Conservation (phyloP, 2,113 vertebrate genomes). For the Microtus montanus region DNA sequence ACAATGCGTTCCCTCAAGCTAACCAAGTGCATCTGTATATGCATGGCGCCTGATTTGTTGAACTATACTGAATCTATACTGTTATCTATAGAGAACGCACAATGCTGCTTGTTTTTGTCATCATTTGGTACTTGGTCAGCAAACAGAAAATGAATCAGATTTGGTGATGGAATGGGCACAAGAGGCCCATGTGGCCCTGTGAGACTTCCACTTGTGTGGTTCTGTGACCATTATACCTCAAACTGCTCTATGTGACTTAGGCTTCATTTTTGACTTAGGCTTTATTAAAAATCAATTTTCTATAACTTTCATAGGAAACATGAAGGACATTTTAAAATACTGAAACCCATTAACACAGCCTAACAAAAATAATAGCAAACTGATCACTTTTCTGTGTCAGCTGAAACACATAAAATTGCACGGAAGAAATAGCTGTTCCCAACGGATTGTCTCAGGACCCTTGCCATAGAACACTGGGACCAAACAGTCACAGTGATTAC, state of each 20-base stretch:
- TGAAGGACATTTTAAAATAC: background rate
- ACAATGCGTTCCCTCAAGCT: background rate
- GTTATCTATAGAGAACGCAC: background rate
- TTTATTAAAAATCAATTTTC: background rate
- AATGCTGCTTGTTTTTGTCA: background rate
- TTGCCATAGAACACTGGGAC: slow-evolving; percentile 12
- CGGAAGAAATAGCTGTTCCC: background rate
- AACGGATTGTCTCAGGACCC: background rate
- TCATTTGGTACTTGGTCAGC: slow-evolving; percentile 14
- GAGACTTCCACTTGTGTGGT: background rate
- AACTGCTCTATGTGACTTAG: background rate
- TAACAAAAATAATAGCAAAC: slow-evolving; percentile 46
- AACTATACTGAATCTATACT: background rate
- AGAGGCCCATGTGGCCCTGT: no score
- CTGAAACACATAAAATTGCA: background rate
- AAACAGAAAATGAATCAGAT: background rate
- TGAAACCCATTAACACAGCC: slow-evolving; percentile 28
- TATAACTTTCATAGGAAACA: background rate
- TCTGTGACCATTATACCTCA: background rate
- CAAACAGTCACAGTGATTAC: slow-evolving; percentile 70
- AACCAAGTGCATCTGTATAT: background rate
- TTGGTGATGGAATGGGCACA: background rate
- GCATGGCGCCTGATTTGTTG: background rate
- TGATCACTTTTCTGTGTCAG: background rate
- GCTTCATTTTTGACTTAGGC: background rate